Evolutionary conservation across 2,888 invertebrate genomes (phyloP).

Genomic region (Tuta absoluta): DNA sequence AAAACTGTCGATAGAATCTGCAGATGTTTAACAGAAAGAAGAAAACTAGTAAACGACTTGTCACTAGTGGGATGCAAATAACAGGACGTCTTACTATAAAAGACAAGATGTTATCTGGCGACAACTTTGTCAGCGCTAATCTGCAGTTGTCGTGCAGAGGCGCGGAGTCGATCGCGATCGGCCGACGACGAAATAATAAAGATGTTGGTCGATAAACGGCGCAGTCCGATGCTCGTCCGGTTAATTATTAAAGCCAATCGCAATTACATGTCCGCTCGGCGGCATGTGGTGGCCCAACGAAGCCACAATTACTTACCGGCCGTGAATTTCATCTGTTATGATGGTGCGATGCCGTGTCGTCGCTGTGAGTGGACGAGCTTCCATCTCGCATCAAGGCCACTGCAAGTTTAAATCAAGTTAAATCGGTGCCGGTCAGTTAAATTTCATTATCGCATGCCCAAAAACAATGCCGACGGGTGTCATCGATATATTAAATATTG

Average conservation of each 20-base stretch:
- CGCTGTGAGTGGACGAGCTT: constrained; percentile 10
- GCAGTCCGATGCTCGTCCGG: constrained; percentile 38
- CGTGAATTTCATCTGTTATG: constrained; percentile 55
- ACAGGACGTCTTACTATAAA: constrained; percentile 17
- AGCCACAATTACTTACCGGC: constrained; percentile 46
- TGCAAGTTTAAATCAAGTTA: constrained; percentile 10
- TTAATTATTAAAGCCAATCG: constrained; percentile 54
- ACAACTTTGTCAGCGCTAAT: constrained; percentile 27
- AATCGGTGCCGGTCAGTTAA: constrained; percentile 11
- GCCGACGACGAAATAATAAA: constrained; percentile 46
- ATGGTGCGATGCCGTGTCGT: constrained; percentile 38
- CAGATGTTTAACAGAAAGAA: constrained; percentile 13
- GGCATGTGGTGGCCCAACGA: constrained; percentile 47
- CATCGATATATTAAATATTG: constrained; percentile 3
- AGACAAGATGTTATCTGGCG: constrained; percentile 21
- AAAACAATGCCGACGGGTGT: background rate
- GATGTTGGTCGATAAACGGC: constrained; percentile 53
- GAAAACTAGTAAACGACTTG: constrained; percentile 17
- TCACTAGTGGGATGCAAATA: constrained; percentile 11
- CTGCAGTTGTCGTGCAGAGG: constrained; percentile 23
- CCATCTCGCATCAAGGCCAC: constrained; percentile 14
- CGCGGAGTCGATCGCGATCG: constrained; percentile 29
- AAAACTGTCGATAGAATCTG: constrained; percentile 10
- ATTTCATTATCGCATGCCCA: constrained; percentile 1
- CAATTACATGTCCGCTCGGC: constrained; percentile 47